Evolutionary conservation across 2,113 vertebrate genomes (phyloP), one percentile per base, ranked within the genome.

Genomic region (Oryzias celebensis): DNA sequence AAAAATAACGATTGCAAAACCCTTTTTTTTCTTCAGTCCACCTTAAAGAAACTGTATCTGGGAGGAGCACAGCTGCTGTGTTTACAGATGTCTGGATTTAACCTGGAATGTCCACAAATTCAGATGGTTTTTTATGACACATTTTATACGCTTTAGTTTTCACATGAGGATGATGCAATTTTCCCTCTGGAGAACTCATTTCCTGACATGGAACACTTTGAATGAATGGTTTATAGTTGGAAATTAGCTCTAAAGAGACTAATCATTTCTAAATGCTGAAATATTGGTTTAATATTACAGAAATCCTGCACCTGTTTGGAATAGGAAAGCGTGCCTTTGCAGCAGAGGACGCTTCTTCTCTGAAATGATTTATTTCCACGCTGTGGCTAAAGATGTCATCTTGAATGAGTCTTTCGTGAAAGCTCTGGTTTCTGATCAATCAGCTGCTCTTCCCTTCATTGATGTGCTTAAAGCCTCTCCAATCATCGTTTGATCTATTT

Each of bases 321-420:
- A 4, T 6, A 48, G 47, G n/a, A 48, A 18, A 18, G 6, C 2
- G 3, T n/a, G n/a, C 4, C 4, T 48, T 20, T 20, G 17, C 16
- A 47, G 45, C 16, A 46, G 45, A 17, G 13, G 15, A 16, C 16
- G 15, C 7, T 67, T 31, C 14, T 7, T 53, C 50, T 54, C 7
- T 44, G 12, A 42, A 55, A 61, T 1, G 2, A 4, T 43, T 51
- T 59, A 17, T 71, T 75, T 58, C 60, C 26, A 53, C 23, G 42
- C 26, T 45, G 13, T 47, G 62, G 58, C 13, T 54, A 7, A 5
- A 68, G 8, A 16, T n/a, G 42, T 66, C 14, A 47, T 44, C 50
- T 31, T 73, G n/a, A 75, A 60, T 53, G 22, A 51, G 36, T 4
- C 22, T 52, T 56, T 57, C 60, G 45, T 80, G 24, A 48, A 62